These are phyloP conservation scores for Danaus chrysippus DNA, from an alignment of 2,888 invertebrate genomes.

Conservation along the genomic window DNA sequence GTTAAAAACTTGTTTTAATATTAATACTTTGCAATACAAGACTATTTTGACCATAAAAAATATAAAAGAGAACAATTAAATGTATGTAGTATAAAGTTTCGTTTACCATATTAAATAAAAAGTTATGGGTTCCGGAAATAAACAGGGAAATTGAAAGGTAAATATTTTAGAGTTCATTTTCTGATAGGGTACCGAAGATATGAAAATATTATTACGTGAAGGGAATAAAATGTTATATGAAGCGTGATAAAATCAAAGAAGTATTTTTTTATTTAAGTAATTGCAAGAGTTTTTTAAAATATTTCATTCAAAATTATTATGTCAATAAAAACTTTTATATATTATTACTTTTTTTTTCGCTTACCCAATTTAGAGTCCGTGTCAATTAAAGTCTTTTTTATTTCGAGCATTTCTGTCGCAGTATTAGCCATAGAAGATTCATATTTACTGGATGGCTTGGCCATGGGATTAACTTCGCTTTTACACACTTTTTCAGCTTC, in stretches of 20 bases:
- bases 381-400: slow-evolving; percentile 87
- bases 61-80: no score
- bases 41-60: background rate
- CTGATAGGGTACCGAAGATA: slow-evolving; percentile 24
- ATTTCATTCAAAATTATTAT: no score
- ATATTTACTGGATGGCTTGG: slow-evolving; percentile 87
- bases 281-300: no score
- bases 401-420: slow-evolving; percentile 88
- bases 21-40: background rate
- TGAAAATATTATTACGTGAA: slow-evolving; percentile 24
- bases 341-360: slow-evolving; percentile 36
- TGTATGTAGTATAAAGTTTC: background rate
- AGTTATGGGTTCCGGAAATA: slow-evolving; percentile 20
- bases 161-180: slow-evolving; percentile 27
- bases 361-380: slow-evolving; percentile 86
- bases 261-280: no score
- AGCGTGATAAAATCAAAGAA: slow-evolving; percentile 17
- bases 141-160: slow-evolving; percentile 26
- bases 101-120: slow-evolving; percentile 17
- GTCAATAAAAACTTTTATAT: background rate
- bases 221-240: slow-evolving; percentile 25
- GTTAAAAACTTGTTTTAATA: no score
- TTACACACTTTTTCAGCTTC: slow-evolving; percentile 90
- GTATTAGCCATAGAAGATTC: slow-evolving; percentile 83
- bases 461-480: slow-evolving; percentile 89